Evolutionary conservation across 2,888 invertebrate genomes (phyloP), one percentile per base, ranked within the genome.

Genomic region (Synanthedon formicaeformis): DNA sequence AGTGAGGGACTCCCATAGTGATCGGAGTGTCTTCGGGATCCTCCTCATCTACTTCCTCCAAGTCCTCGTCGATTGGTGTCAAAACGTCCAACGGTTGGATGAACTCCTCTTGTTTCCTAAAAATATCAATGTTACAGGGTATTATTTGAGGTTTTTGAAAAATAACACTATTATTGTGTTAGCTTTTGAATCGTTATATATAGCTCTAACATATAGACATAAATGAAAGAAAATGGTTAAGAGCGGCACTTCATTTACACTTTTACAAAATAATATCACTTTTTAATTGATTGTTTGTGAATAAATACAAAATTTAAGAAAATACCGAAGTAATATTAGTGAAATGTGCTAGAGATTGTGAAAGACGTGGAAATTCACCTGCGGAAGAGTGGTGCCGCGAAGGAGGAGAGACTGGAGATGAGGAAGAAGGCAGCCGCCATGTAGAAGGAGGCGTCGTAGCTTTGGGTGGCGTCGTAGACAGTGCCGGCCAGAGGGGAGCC

Each of bases 351-450:
- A 27, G 27, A 27, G 27, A 6, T 27, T 27, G 8, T 34, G 27
- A 10, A 34, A 34, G 10, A 34, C 34, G 10, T 34, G 34, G 45
- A 45, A n/a, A 55, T 51, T 55, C 56, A 85, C 85, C 76, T 81
- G 63, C 84, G 74, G 66, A 95, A 89, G 58, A 91, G 88, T 0
- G 95, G 95, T 51, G 95, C 94, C 63, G 93, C 84, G 69, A 95
- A 95, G 63, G 96, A 97, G 18, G 96, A 93, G 14, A 94, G 66
- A 0, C 97, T 94, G 11, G 98, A 92, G 8, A 95, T 76, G 34
- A 95, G 90, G 81, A 99, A 96, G 78, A 98, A 92, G 0, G 90
- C 92, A 4, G 96, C 96, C 2, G 98, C 98, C 89, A 97, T 94
- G 71, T 92, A 96, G 88, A 99, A 99, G 12, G 98, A 94, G 41